phyloP scores from a whole-genome alignment of 2,888 invertebrate genomes.

The Volucella inanis region DNA sequence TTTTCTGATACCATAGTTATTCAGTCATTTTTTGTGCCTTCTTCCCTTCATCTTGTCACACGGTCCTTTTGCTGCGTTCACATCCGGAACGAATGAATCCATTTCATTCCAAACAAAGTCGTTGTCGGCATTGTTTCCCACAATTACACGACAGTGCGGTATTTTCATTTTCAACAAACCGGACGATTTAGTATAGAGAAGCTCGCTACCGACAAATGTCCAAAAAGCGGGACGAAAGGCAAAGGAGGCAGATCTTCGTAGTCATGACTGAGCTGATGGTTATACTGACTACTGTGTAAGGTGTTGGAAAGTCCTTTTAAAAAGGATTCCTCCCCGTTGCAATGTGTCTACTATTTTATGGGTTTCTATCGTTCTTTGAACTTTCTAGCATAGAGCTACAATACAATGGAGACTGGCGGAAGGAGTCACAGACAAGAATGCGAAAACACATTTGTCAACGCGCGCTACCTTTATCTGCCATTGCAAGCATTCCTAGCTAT shows the following conservation, averaged over 20 bases:
- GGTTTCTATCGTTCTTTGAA: conserved; percentile 70
- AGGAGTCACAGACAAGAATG: conserved; percentile 59
- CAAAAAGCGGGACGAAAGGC: not conserved
- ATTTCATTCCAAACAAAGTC: conserved; percentile 66
- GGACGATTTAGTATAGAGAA: not conserved
- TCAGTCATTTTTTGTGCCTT: no score
- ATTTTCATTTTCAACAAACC: conserved; percentile 68
- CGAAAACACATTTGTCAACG: conserved; percentile 73
- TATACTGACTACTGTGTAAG: not conserved
- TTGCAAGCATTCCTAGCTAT: conserved; percentile 41
- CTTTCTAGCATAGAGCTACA: conserved; percentile 40
- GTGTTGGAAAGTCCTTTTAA: conserved; percentile 65
- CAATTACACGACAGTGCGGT: conserved; percentile 74
- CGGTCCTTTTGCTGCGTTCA: conserved; percentile 41
- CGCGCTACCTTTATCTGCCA: conserved; percentile 69
- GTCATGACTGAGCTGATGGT: conserved; percentile 33
- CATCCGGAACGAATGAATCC: conserved; percentile 66
- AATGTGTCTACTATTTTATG: conserved; percentile 50
- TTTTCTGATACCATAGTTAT: not conserved
- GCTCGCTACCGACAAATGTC: conserved; percentile 23
- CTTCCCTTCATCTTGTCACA: no score
- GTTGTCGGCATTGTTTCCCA: conserved; percentile 73
- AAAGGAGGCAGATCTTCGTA: not conserved
- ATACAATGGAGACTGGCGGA: conserved; percentile 8
- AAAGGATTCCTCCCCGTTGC: conserved; percentile 38